Conservation (phyloP, 2,888 invertebrate genomes). For the Ceramica pisi region DNA sequence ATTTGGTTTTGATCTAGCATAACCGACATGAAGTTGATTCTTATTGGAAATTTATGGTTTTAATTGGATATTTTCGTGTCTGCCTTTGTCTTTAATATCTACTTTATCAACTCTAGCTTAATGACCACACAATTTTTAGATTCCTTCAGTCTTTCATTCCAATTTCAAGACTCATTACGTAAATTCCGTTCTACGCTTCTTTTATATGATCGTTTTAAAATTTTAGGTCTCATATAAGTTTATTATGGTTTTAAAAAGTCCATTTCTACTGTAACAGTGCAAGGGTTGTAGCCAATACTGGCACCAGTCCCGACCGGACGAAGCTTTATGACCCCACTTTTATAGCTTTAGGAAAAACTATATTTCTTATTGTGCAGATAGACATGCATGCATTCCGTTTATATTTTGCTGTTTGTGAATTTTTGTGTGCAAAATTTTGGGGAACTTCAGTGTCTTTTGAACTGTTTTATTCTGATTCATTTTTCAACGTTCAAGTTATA, state of each 20-base stretch:
- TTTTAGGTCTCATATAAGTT: constrained; percentile 59
- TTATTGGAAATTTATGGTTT: constrained; percentile 23
- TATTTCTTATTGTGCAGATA: constrained; percentile 77
- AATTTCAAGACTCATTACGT: constrained; percentile 34
- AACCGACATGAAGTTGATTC: constrained; percentile 24
- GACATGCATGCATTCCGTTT: constrained; percentile 54
- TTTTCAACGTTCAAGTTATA: background rate
- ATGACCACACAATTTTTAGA: constrained; percentile 6
- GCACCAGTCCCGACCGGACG: constrained; percentile 87
- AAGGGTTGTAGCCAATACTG: constrained; percentile 77
- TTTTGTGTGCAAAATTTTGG: constrained; percentile 19
- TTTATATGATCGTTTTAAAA: constrained; percentile 41
- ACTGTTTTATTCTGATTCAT: background rate
- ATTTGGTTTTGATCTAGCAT: background rate
- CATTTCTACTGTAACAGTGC: constrained; percentile 58
- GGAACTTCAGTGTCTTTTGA: background rate
- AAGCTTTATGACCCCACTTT: constrained; percentile 84
- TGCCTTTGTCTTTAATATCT: background rate
- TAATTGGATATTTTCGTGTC: too few relatives aligned
- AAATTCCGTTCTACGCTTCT: constrained; percentile 29
- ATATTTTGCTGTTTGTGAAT: constrained; percentile 22
- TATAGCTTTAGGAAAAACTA: constrained; percentile 88
- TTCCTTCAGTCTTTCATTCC: constrained; percentile 23
- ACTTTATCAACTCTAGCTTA: constrained; percentile 2
- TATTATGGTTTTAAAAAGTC: constrained; percentile 61